A percentile compares a stretch with the other conserved stretches of the same genome.
Conservation (phyloP, 1,140 invertebrate species). For the Drosophila biarmipes region DNA sequence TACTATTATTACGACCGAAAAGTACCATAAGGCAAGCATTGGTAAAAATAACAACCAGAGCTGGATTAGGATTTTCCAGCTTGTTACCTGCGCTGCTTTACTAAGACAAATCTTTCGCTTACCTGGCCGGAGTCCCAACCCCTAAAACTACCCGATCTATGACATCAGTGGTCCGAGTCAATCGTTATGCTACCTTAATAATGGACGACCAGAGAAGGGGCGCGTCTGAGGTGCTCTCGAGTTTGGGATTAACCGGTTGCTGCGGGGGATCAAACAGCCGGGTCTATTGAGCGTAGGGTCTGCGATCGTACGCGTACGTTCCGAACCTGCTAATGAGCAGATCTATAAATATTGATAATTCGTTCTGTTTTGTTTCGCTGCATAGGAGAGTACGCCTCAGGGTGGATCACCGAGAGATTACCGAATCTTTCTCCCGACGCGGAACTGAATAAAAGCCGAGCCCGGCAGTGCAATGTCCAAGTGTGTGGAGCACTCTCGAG, state of each 20-base stretch:
- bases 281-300: conserved; percentile 10
- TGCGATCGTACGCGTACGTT: conserved; percentile 20
- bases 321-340: conserved; percentile 42
- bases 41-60: too few species aligned
- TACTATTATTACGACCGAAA: too few species aligned
- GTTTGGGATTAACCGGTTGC: conserved; percentile 36
- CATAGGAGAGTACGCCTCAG: conserved; percentile 1
- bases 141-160: conserved; percentile 8
- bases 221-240: conserved; percentile 17
- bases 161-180: conserved; percentile 20
- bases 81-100: neutral
- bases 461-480: conserved; percentile 13
- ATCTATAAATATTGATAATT: conserved; percentile 38
- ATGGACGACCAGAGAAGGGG: conserved; percentile 3
- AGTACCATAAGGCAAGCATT: too few species aligned
- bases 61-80: too few species aligned
- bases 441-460: conserved; percentile 46
- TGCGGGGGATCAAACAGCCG: conserved; percentile 17
- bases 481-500: conserved; percentile 33
- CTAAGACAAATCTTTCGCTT: neutral
- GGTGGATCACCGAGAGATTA: conserved; percentile 25
- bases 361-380: conserved; percentile 9
- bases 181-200: conserved; percentile 10
- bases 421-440: conserved; percentile 6
- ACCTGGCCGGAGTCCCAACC: neutral